A percentile compares a stretch with the other conserved stretches of the same genome.
phyloP scores from a whole-genome alignment of 2,888 invertebrate genomes.

The Busseola fusca region DNA sequence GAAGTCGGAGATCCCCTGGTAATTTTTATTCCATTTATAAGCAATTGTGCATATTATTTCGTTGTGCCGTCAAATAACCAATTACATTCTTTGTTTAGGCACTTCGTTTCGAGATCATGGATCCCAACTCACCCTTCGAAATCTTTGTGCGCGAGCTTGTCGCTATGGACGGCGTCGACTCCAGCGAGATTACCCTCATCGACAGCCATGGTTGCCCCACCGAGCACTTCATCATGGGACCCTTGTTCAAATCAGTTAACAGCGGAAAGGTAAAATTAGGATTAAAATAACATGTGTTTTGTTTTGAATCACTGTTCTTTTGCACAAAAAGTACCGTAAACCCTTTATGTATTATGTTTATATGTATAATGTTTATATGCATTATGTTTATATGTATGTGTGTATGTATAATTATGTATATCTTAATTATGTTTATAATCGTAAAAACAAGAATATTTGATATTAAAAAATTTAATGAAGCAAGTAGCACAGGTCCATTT shows the following conservation, averaged over 20 bases:
- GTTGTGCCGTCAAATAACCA: slow-evolving; percentile 20
- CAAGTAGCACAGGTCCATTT: slow-evolving; percentile 25
- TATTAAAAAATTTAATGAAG: slow-evolving; percentile 38
- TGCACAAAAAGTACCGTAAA: slow-evolving; percentile 6
- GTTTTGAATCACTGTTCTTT: background rate
- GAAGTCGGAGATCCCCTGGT: slow-evolving; percentile 97
- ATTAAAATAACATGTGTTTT: background rate
- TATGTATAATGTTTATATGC: slow-evolving; percentile 16
- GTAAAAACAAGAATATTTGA: slow-evolving; percentile 24
- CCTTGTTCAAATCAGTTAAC: slow-evolving; percentile 94
- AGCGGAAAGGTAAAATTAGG: slow-evolving; percentile 91
- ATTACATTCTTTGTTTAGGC: slow-evolving; percentile 87
- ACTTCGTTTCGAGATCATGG: slow-evolving; percentile 96
- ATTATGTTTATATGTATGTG: slow-evolving; percentile 11
- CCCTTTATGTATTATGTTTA: slow-evolving; percentile 9
- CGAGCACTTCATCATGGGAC: slow-evolving; percentile 98
- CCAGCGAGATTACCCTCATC: slow-evolving; percentile 97
- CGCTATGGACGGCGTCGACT: slow-evolving; percentile 97
- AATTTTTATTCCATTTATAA: slow-evolving; percentile 55
- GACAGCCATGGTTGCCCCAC: slow-evolving; percentile 97
- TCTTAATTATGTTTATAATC: too few relatives aligned
- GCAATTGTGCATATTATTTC: background rate
- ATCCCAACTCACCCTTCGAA: slow-evolving; percentile 97
- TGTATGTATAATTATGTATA: too few relatives aligned
- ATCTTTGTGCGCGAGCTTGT: slow-evolving; percentile 98